Evolutionary conservation across 1,140 invertebrate genomes (phyloP).

Genomic region (Euura saliciscinereae): DNA sequence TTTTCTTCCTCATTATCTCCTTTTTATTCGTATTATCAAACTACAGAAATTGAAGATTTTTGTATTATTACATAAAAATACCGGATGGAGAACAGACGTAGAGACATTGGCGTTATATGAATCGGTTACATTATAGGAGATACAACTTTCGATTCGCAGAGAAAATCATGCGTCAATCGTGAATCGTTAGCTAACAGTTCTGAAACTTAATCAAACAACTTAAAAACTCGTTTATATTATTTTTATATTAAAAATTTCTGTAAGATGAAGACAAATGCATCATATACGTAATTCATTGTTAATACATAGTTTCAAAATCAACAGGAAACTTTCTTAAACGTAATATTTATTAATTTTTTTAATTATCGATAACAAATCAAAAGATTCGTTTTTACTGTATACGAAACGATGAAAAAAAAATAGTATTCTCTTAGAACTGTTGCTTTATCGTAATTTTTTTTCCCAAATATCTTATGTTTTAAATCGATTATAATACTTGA

Average conservation of each 20-base stretch:
- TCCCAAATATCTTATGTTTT: conserved; percentile 36
- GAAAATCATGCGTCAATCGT: neutral
- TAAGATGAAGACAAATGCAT: too few species aligned
- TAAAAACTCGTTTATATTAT: conserved; percentile 16
- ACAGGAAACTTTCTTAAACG: neutral
- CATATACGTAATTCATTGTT: too few species aligned
- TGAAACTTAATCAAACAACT: neutral
- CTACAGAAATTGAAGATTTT: neutral
- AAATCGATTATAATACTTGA: conserved; percentile 32
- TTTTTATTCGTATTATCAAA: neutral
- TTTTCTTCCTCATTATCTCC: too few species aligned
- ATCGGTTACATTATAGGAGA: conserved; percentile 1
- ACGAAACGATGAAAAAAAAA: too few species aligned
- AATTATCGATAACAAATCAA: neutral
- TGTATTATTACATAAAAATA: neutral
- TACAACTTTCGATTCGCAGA: neutral
- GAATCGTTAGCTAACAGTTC: conserved; percentile 2
- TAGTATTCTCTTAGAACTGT: neutral
- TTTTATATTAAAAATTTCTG: neutral
- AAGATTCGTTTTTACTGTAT: neutral
- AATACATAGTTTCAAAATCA: too few species aligned
- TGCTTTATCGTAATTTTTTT: conserved; percentile 14
- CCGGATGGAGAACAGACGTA: neutral
- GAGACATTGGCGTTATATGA: neutral
- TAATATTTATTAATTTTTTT: conserved; percentile 16